A percentile compares a stretch with the other conserved stretches of the same genome.
These are phyloP conservation scores for Leptinotarsa defecta DNA, from an alignment of 1,140 invertebrate species.

Conservation along the genomic window DNA sequence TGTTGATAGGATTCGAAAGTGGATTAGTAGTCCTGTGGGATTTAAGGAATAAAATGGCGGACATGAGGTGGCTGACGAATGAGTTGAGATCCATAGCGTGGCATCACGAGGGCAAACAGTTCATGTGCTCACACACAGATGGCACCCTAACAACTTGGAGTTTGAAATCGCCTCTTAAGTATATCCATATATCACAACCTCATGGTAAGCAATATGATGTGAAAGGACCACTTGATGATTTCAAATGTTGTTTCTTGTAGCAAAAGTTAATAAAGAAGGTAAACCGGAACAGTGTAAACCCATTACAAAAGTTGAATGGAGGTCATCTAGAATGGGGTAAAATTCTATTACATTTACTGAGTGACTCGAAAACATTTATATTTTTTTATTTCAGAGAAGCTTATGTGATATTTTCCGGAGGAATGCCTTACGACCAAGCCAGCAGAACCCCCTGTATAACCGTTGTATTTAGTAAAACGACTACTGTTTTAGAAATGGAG, in stretches of 20 bases:
- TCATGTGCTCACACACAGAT: constrained; percentile 95
- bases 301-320: constrained; percentile 95
- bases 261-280: constrained; percentile 85
- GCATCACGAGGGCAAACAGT: constrained; percentile 98
- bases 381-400: constrained; percentile 68
- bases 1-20: constrained; percentile 95
- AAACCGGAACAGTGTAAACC: constrained; percentile 87
- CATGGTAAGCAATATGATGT: constrained; percentile 72
- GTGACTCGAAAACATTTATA: neutral
- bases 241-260: constrained; percentile 59
- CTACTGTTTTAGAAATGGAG: constrained; percentile 98
- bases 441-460: constrained; percentile 93
- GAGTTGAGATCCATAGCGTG: constrained; percentile 89
- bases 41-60: constrained; percentile 79
- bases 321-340: constrained; percentile 84
- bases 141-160: constrained; percentile 94
- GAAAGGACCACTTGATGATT: constrained; percentile 9
- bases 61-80: constrained; percentile 78
- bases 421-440: constrained; percentile 86
- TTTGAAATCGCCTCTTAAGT: constrained; percentile 74
- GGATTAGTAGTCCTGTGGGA: constrained; percentile 97
- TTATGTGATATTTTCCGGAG: constrained; percentile 94
- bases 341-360: neutral
- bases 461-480: constrained; percentile 91
- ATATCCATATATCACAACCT: constrained; percentile 81